Percentiles rank a stretch among this genome's conserved stretches.
These are phyloP conservation scores for Atopsyche davidsoni DNA, from an alignment of 1,140 invertebrate genomes.

Conservation along the genomic window DNA sequence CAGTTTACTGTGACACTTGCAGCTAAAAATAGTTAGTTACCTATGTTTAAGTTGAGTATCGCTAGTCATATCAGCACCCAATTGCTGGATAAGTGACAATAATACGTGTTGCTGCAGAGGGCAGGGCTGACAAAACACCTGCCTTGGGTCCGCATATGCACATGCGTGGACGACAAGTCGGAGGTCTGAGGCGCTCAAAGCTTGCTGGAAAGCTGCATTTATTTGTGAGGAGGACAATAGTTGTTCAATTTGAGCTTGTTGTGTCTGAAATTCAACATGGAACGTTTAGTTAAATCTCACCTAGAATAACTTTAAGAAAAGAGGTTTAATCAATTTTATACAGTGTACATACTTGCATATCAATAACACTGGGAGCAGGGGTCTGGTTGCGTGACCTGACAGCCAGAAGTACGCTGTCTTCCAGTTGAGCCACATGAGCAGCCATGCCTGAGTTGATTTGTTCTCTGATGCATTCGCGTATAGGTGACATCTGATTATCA, in stretches of 20 bases:
- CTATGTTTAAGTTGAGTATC: conserved; percentile 85
- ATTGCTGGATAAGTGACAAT: conserved; percentile 86
- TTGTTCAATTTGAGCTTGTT: conserved; percentile 65
- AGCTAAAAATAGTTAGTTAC: no score
- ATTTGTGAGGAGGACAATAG: conserved; percentile 68
- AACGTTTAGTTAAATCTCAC: conserved; percentile 4
- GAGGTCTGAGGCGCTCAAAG: conserved; percentile 80
- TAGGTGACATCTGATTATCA: conserved; percentile 27
- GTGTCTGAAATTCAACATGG: conserved; percentile 37
- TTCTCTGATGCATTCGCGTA: conserved; percentile 45
- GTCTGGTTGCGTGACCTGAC: conserved; percentile 64
- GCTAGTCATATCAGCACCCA: conserved; percentile 77
- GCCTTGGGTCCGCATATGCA: conserved; percentile 67
- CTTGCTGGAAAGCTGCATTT: conserved; percentile 85
- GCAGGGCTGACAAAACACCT: conserved; percentile 69
- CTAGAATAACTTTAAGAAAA: background rate
- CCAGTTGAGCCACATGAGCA: conserved; percentile 52
- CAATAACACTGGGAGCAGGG: conserved; percentile 54
- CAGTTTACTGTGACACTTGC: no score
- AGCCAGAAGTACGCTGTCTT: conserved; percentile 51
- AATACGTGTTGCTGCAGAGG: conserved; percentile 78
- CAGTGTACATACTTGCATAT: conserved; percentile 46
- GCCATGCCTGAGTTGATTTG: conserved; percentile 54
- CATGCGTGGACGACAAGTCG: conserved; percentile 78
- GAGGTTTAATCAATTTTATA: background rate